Base-by-base conservation (phyloP, 1,140 invertebrate species). In the Sarcophaga bullata region DNA sequence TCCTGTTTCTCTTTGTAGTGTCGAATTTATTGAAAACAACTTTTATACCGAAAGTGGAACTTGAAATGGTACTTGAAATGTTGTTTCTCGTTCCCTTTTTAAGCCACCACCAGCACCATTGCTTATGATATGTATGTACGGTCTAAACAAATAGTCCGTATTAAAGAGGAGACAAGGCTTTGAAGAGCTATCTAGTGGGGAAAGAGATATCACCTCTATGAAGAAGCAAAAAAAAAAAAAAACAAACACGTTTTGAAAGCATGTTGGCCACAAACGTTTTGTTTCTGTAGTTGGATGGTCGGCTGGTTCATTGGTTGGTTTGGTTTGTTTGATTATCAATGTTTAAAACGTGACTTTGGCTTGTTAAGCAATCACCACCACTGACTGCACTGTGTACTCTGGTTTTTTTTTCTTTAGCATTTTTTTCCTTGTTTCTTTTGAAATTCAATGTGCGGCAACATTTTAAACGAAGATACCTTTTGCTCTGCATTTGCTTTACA, bases 261-360 rank as follows among this genome's bases (percentile, higher is more conserved):
- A 68, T 68, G 62, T 68, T 68, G 62, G 62, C 62, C 62, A 68
- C 62, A 68, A 68, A 68, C 62, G n/a, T 68, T 68, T 68, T 8
- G 62, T 68, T 17, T 68, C 19, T 37, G 4, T 37, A 37, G 25
- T 37, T 37, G 25, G 25, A 37, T 37, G 25, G 25, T 37, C 25
- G 25, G 25, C n/a, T n/a, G n/a, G n/a, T n/a, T n/a, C n/a, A n/a
- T 49, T 46, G 9, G 13, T 48, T 76, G 13, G 48, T n/a, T 47
- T 0, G 3, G 13, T 78, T 25, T 78, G 17, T 78, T 78, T 78
- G 75, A 78, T 78, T 78, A 78, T 50, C 75, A 78, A 78, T 50
- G 75, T 78, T 50, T 13, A 78, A 78, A 78, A 78, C 75, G 75
- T 78, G 75, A 78, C 75, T 78, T 78, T 78, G 49, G 48, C 75